Conservation (phyloP, 2,888 invertebrate genomes). For the Trachelus stipa region DNA sequence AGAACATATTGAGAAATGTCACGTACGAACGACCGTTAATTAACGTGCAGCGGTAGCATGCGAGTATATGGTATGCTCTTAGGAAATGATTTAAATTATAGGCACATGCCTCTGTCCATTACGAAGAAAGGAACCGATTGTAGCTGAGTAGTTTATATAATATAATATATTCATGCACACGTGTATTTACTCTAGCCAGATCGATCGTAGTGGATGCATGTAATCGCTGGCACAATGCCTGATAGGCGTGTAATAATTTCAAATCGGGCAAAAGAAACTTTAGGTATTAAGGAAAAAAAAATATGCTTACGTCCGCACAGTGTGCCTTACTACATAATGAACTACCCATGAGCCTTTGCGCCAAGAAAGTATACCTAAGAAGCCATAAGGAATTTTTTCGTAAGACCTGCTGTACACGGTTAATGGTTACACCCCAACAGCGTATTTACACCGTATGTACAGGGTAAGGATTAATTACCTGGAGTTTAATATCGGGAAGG, state of each 20-base stretch:
- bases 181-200: neutral
- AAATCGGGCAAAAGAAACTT: slow-evolving; percentile 5
- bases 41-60: slow-evolving; percentile 11
- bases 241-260: neutral
- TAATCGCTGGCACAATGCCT: slow-evolving; percentile 30
- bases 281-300: slow-evolving; percentile 5
- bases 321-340: neutral
- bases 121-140: neutral
- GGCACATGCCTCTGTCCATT: neutral
- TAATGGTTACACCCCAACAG: neutral
- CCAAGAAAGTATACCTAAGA: neutral
- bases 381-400: neutral
- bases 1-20: slow-evolving; percentile 24
- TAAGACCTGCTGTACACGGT: neutral
- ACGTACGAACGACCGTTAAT: slow-evolving; percentile 34
- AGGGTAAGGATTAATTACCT: slow-evolving; percentile 48
- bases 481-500: slow-evolving; percentile 62
- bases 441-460: neutral
- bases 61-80: slow-evolving; percentile 12
- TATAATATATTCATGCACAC: neutral
- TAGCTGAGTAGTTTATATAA: neutral
- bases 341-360: neutral
- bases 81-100: slow-evolving; percentile 25
- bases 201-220: neutral
- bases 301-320: neutral